Evolutionary conservation across 1,140 invertebrate species (phyloP), one percentile per base, ranked within the genome.

Genomic region (Plectrocnemia conspersa): DNA sequence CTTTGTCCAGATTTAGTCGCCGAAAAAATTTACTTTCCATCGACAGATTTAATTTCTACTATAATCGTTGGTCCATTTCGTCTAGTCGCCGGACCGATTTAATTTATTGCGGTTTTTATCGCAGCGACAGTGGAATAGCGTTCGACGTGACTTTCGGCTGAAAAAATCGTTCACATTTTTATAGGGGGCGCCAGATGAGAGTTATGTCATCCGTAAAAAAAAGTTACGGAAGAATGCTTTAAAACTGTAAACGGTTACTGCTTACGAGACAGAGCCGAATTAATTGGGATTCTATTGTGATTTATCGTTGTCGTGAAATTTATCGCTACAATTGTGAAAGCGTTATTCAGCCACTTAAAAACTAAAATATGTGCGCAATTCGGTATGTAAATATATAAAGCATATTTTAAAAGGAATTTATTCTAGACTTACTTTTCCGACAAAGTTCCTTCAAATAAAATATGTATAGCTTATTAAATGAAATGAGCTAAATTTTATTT

Each of bases 201-300:
- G 15, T 38, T 38, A 38, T 38, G 35, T 38, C 35, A 16, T 16
- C 35, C 35, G 35, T 38, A 38, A 38, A 38, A n/a, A n/a, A 38
- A 38, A 16, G 7, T 38, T 9, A 38, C 35, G 35, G 35, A 38
- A 38, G 35, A 38, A 38, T 38, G 35, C 35, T 38, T 38, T 38
- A 38, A 38, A 38, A 38, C 35, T 38, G 35, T 38, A 38, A 38
- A 38, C 6, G 7, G 35, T 38, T 38, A 38, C 35, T 38, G 35
- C 35, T 38, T 38, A 38, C 35, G 13, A 38, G 35, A 38, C 35
- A 38, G 35, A 38, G 6, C 6, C 10, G 35, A 38, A 38, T 38
- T 38, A 38, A 38, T 38, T 38, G 35, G 15, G 35, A 9, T 38
- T 38, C 35, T 38, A 38, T 38, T 38, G 35, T 38, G 35, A 38